Conservation (phyloP, 2,797 vertebrate genomes). For the Melanotaenia boesemani region DNA sequence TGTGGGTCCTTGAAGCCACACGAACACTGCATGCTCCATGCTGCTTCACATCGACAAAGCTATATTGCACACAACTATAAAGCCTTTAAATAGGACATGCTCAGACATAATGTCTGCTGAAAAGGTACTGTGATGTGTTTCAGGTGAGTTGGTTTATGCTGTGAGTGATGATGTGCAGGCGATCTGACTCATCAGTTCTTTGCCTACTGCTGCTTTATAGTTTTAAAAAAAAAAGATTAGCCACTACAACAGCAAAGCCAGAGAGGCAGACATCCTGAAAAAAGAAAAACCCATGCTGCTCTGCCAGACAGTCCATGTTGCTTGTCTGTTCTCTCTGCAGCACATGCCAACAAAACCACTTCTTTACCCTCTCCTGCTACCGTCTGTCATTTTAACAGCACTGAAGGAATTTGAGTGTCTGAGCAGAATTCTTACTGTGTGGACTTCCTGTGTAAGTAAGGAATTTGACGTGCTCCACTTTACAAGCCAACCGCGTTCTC, state of each 20-base stretch:
- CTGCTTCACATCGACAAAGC: slow-evolving; percentile 10
- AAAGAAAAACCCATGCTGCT: slow-evolving; percentile 30
- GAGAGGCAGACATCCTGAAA: slow-evolving; percentile 25
- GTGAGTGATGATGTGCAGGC: slow-evolving; percentile 1
- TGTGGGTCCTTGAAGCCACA: neutral
- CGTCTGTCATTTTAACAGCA: slow-evolving; percentile 30
- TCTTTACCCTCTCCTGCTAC: slow-evolving; percentile 37
- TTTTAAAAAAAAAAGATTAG: slow-evolving; percentile 15
- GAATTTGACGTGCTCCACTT: neutral
- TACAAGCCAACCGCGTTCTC: neutral
- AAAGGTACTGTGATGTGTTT: neutral
- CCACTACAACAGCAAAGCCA: slow-evolving; percentile 14
- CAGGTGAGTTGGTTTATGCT: slow-evolving; percentile 22
- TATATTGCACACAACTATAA: neutral
- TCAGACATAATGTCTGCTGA: slow-evolving; percentile 3
- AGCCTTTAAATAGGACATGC: slow-evolving; percentile 18
- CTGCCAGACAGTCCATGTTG: slow-evolving; percentile 49
- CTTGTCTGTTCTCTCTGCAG: slow-evolving; percentile 52
- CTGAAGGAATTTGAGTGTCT: slow-evolving; percentile 20
- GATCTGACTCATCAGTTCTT: neutral
- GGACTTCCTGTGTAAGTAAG: slow-evolving; percentile 8
- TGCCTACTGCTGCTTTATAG: neutral
- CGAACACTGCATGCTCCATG: slow-evolving; percentile 6
- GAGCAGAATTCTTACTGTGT: slow-evolving; percentile 13
- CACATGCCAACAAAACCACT: slow-evolving; percentile 46